Percentiles rank a stretch among this genome's conserved stretches.
Evolutionary conservation across 2,113 vertebrate species (phyloP).

Genomic region (Anhinga anhinga): DNA sequence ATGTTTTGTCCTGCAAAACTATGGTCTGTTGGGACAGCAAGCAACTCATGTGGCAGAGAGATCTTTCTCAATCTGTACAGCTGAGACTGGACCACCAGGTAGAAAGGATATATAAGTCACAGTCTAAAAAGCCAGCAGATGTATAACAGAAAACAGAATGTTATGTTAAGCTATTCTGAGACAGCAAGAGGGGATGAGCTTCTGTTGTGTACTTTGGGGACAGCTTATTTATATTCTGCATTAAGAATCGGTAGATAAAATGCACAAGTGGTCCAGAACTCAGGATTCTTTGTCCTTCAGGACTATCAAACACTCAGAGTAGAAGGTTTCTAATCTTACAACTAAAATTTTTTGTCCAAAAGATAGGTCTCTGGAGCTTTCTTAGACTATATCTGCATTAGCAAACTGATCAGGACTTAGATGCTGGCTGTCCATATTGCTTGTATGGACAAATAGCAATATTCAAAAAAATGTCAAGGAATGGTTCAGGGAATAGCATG

Average conservation of each 20-base stretch:
- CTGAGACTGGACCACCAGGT: not conserved
- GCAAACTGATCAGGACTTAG: not conserved
- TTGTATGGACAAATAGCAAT: not conserved
- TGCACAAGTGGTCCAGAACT: not conserved
- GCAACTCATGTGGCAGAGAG: not conserved
- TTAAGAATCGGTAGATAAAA: not conserved
- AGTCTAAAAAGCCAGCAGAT: not conserved
- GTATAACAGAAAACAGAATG: not conserved
- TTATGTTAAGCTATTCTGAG: not conserved
- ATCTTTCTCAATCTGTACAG: not conserved
- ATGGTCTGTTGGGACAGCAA: not conserved
- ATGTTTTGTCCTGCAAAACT: not conserved
- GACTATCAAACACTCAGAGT: not conserved
- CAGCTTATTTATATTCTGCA: not conserved
- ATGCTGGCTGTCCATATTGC: not conserved
- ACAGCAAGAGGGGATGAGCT: not conserved
- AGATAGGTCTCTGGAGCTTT: not conserved
- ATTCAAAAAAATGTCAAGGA: not conserved
- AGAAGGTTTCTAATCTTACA: not conserved
- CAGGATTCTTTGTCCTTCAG: not conserved
- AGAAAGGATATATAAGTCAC: not conserved
- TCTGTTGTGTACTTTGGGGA: not conserved
- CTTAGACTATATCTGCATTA: not conserved
- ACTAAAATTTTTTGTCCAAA: not conserved
- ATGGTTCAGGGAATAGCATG: not conserved